These are phyloP conservation scores for Passer montanus DNA, from an alignment of 2,113 vertebrate genomes.

Conservation along the genomic window DNA sequence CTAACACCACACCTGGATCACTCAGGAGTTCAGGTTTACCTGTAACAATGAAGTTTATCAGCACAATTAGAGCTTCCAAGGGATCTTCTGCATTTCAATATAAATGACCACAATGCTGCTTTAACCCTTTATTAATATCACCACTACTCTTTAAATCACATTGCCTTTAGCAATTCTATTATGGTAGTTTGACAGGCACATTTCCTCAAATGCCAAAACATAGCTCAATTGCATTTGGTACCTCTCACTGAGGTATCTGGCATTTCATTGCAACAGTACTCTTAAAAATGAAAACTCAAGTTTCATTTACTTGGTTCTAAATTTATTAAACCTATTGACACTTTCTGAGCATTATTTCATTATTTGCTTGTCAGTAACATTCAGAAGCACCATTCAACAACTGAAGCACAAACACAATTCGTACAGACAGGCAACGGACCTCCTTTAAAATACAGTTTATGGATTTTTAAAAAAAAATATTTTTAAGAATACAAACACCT, in stretches of 20 bases:
- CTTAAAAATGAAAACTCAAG: background rate
- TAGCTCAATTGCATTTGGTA: accelerated
- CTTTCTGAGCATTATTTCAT: background rate
- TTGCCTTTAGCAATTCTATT: background rate
- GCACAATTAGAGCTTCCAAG: background rate
- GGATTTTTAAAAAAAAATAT: background rate
- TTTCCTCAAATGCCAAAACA: background rate
- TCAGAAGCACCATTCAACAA: background rate
- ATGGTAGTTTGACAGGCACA: background rate
- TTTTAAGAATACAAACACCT: background rate
- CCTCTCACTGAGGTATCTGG: background rate
- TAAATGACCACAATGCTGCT: background rate
- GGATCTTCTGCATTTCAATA: background rate
- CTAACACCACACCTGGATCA: background rate
- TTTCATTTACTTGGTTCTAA: background rate
- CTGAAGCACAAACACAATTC: background rate
- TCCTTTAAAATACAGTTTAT: background rate
- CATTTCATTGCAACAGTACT: background rate
- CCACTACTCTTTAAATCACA: background rate
- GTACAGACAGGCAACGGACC: background rate
- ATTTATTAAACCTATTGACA: background rate
- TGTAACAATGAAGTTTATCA: background rate
- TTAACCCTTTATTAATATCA: background rate
- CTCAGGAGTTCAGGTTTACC: background rate
- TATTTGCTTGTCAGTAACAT: background rate